Conservation (phyloP, 2,797 vertebrate species). For the Rhyacichthys aspro region DNA sequence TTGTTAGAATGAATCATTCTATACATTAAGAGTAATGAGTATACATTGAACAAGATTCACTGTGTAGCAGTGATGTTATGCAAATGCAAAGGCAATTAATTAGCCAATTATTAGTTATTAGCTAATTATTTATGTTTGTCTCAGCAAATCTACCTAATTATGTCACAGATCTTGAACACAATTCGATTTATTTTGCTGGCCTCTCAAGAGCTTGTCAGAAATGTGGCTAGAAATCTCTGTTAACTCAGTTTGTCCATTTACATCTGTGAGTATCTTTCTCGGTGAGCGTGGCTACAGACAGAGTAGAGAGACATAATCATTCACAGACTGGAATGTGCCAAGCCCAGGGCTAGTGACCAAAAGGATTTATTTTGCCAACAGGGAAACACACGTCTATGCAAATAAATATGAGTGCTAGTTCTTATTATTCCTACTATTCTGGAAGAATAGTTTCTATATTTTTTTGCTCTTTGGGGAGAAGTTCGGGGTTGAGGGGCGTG, state of each 20-base stretch:
- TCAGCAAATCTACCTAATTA: conserved; percentile 23
- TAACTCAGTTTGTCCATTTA: conserved; percentile 27
- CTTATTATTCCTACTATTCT: no score
- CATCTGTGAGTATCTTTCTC: conserved; percentile 13
- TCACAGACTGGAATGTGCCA: conserved; percentile 49
- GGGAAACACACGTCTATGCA: conserved; percentile 10
- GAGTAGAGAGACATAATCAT: conserved; percentile 38
- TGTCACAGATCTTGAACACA: conserved; percentile 39
- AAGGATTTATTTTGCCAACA: conserved; percentile 23
- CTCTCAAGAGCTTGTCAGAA: conserved; percentile 47
- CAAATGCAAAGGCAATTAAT: no score
- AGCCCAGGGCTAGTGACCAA: conserved; percentile 30
- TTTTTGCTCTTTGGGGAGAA: conserved; percentile 17
- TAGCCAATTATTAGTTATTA: no score
- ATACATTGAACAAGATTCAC: no score
- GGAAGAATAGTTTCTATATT: conserved; percentile 6
- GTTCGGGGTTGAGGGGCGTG: conserved; percentile 7
- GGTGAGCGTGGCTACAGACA: conserved; percentile 22
- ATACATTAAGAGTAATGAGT: no score
- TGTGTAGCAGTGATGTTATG: no score
- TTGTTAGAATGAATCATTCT: no score
- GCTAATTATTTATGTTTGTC: no score
- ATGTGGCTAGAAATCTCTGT: conserved; percentile 49
- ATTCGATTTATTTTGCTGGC: conserved; percentile 21
- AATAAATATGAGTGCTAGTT: background rate